A percentile compares a stretch with the other conserved stretches of the same genome.
Evolutionary conservation across 2,888 invertebrate genomes (phyloP).

Genomic region (Hyposoter dolosus): DNA sequence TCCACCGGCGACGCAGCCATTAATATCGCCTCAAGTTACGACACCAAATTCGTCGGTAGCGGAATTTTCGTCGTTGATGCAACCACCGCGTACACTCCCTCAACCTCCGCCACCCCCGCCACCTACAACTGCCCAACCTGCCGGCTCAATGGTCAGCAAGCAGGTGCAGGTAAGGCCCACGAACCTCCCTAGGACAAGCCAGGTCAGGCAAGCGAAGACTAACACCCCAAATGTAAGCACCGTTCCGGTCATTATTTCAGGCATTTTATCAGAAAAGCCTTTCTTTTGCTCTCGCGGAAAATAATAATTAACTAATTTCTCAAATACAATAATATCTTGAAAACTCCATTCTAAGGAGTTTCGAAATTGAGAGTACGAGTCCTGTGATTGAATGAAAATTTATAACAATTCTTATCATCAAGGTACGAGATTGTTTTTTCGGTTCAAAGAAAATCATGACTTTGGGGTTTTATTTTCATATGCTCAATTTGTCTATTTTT

Average conservation of each 20-base stretch:
- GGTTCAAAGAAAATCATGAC: background rate
- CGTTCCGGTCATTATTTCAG: conserved; percentile 76
- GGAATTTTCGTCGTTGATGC: conserved; percentile 84
- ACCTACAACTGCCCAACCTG: conserved; percentile 83
- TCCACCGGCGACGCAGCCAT: conserved; percentile 90
- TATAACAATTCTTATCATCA: background rate
- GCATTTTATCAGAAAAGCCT: conserved; percentile 77
- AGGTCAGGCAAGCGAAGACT: conserved; percentile 85
- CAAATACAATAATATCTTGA: background rate
- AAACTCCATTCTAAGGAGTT: background rate
- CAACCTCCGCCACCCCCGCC: conserved; percentile 85
- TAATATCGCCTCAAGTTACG: conserved; percentile 86
- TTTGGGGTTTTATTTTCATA: background rate
- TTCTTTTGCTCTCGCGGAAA: conserved; percentile 4
- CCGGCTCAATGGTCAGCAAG: conserved; percentile 87
- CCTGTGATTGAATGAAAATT: conserved; percentile 1
- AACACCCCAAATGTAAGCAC: conserved; percentile 85
- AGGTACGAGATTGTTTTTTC: too few species aligned
- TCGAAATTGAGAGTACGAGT: background rate
- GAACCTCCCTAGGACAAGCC: conserved; percentile 85
- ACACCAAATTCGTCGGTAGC: conserved; percentile 85
- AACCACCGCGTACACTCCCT: conserved; percentile 84
- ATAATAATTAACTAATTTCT: background rate
- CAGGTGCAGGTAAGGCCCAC: conserved; percentile 87
- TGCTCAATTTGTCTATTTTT: background rate